Evolutionary conservation across 1,140 invertebrate genomes (phyloP).

Genomic region (Zelostemma sp.): DNA sequence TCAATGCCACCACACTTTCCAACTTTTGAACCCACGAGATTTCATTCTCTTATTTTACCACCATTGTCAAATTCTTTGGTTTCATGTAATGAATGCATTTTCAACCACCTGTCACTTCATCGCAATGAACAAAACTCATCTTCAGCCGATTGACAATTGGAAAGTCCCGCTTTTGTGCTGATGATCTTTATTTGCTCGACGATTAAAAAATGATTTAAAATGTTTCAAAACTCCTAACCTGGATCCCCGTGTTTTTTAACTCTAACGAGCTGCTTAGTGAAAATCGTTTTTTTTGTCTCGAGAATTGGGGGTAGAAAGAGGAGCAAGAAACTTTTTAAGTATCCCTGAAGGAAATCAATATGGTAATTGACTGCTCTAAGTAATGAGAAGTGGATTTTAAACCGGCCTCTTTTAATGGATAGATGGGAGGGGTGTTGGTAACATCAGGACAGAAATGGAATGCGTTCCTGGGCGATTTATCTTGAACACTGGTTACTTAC

Average conservation of each 20-base stretch:
- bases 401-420: conserved; percentile 18
- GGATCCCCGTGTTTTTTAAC: not conserved
- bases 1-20: conserved; percentile 13
- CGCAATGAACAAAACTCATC: not conserved
- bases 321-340: conserved; percentile 45
- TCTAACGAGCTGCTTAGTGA: not conserved
- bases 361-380: conserved; percentile 57
- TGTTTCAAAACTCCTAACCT: not conserved
- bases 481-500: conserved; percentile 50
- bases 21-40: conserved; percentile 42
- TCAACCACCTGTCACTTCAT: not conserved
- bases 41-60: conserved; percentile 55
- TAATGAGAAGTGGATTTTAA: conserved; percentile 53
- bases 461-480: conserved; percentile 50
- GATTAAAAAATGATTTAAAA: too few relatives aligned
- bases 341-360: conserved; percentile 60
- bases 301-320: conserved; percentile 10
- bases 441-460: conserved; percentile 24
- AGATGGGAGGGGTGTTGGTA: conserved; percentile 9
- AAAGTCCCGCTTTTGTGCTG: too few relatives aligned
- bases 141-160: too few relatives aligned
- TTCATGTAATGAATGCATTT: not conserved
- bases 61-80: conserved; percentile 6
- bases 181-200: too few relatives aligned
- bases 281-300: conserved; percentile 3